phyloP scores from a whole-genome alignment of 1,140 invertebrate species.

The Papilio xuthus region DNA sequence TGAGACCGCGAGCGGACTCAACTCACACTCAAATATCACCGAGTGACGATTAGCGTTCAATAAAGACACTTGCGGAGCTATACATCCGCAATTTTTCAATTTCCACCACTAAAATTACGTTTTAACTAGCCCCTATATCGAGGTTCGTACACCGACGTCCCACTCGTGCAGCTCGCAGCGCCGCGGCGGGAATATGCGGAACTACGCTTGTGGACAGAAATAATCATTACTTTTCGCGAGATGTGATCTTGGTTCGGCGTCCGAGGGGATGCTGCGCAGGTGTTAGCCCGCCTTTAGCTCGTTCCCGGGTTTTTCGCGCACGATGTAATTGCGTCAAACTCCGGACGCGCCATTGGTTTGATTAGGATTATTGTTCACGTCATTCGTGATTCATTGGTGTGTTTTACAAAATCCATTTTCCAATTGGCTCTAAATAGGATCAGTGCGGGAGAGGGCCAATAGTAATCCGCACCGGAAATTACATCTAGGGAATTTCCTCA shows the following conservation, averaged over 20 bases:
- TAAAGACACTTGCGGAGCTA: conserved; percentile 49
- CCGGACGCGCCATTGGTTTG: conserved; percentile 71
- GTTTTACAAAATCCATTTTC: conserved; percentile 17
- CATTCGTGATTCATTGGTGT: conserved; percentile 57
- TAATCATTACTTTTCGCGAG: conserved; percentile 81
- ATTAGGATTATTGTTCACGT: conserved; percentile 61
- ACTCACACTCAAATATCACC: conserved; percentile 24
- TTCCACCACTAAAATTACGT: conserved; percentile 72
- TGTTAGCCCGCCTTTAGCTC: conserved; percentile 60
- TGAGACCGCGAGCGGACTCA: conserved; percentile 19
- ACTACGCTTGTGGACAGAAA: conserved; percentile 77
- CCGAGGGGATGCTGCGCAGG: conserved; percentile 74
- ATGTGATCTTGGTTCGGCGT: conserved; percentile 75
- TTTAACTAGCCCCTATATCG: conserved; percentile 70
- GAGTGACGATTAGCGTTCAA: conserved; percentile 17
- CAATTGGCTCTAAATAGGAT: conserved; percentile 59
- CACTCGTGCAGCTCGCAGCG: conserved; percentile 64
- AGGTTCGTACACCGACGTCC: conserved; percentile 66
- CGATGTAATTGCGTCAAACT: conserved; percentile 65
- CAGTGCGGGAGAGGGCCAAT: conserved; percentile 68
- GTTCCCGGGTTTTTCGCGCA: conserved; percentile 80
- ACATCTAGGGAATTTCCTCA: conserved; percentile 75
- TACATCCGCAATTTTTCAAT: conserved; percentile 69
- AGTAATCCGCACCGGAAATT: conserved; percentile 65
- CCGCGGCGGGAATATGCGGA: conserved; percentile 71